Evolutionary conservation across 2,113 vertebrate species (phyloP).

Genomic region (Pantherophis guttatus): DNA sequence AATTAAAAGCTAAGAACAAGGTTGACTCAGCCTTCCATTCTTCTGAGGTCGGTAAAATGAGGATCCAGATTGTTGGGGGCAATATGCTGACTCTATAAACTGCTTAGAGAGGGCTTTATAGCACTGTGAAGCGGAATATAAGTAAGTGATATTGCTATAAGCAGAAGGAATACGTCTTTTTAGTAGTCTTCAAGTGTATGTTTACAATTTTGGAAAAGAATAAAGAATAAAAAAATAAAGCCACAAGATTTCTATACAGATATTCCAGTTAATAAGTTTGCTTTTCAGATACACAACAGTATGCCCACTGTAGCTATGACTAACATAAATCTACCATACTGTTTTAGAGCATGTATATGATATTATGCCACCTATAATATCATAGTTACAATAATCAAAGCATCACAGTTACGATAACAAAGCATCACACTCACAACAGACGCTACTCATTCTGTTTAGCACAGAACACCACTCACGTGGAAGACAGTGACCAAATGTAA

Average conservation of each 20-base stretch:
- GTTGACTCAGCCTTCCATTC: too few species aligned
- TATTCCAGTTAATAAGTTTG: background rate
- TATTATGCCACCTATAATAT: background rate
- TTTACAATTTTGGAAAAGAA: background rate
- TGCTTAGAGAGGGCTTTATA: too few species aligned
- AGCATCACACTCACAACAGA: background rate
- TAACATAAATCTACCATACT: background rate
- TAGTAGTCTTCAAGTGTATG: background rate
- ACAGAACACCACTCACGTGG: background rate
- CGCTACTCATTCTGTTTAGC: background rate
- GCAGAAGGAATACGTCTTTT: background rate
- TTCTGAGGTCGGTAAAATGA: too few species aligned
- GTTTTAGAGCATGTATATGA: conserved; percentile 3
- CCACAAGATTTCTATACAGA: background rate
- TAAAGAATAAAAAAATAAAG: background rate
- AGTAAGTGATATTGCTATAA: background rate
- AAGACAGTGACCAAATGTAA: background rate
- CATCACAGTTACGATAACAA: background rate
- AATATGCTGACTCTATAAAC: too few species aligned
- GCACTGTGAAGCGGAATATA: too few species aligned
- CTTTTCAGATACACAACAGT: background rate
- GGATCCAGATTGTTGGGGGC: too few species aligned
- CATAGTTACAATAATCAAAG: background rate
- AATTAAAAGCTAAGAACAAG: background rate
- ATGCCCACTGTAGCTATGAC: background rate